Conservation (phyloP, 2,113 vertebrate genomes). For the Microcebus tavaratra region DNA sequence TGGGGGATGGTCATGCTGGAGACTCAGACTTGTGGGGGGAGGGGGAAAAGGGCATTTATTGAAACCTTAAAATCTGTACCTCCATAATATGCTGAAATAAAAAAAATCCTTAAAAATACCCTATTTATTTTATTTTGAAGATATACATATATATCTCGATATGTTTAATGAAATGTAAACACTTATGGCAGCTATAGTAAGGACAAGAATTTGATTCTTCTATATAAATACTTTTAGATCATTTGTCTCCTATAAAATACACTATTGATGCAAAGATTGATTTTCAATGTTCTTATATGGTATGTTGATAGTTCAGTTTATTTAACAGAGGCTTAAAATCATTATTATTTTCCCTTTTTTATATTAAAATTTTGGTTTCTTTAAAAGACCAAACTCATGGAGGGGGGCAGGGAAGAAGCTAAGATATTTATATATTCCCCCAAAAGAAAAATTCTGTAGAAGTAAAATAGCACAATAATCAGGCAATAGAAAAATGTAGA, state of each 20-base stretch:
- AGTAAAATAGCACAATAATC: background rate
- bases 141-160: background rate
- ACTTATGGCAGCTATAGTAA: background rate
- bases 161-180: slow-evolving; percentile 10
- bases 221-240: background rate
- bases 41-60: too few species aligned
- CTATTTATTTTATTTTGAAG: slow-evolving; percentile 6
- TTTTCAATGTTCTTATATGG: background rate
- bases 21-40: too few species aligned
- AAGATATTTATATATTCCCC: background rate
- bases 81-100: too few species aligned
- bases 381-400: background rate
- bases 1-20: too few species aligned
- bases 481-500: background rate
- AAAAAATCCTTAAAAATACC: background rate
- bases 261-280: background rate
- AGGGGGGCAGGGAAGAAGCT: background rate
- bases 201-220: background rate
- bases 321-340: background rate
- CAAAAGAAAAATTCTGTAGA: background rate
- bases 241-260: slow-evolving; percentile 8
- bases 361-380: background rate
- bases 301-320: background rate
- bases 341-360: background rate
- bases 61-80: too few species aligned